These are phyloP conservation scores for Gryllus bimaculatus DNA, from an alignment of 1,140 invertebrate species.

Conservation along the genomic window DNA sequence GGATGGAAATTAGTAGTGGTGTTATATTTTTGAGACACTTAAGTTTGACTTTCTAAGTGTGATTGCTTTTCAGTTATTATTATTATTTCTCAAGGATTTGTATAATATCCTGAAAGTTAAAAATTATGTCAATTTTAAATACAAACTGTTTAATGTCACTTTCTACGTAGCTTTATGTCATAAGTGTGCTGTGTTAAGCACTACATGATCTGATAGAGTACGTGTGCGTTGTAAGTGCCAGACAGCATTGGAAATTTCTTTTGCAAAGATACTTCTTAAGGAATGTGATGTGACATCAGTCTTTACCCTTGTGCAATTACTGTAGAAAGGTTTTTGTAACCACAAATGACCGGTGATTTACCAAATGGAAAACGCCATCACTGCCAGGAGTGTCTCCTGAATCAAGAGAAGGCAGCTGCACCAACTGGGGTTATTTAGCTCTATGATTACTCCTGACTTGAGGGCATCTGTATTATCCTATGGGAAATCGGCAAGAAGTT, in stretches of 20 bases:
- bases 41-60: not conserved
- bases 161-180: not conserved
- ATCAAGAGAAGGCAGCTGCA: not conserved
- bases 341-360: not conserved
- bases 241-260: not conserved
- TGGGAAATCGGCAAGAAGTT: not conserved
- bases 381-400: not conserved
- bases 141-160: not conserved
- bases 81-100: not conserved
- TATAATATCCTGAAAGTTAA: not conserved
- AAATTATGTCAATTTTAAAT: not conserved
- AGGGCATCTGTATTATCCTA: not conserved
- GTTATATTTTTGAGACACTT: not conserved
- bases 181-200: too few relatives aligned
- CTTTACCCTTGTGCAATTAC: not conserved
- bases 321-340: not conserved
- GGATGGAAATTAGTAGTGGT: not conserved
- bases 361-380: not conserved
- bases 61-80: not conserved
- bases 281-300: not conserved
- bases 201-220: too few relatives aligned
- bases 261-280: not conserved
- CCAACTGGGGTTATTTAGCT: not conserved
- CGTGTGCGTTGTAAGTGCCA: not conserved
- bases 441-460: too few relatives aligned